A percentile compares a stretch with the other conserved stretches of the same genome.
phyloP scores from a whole-genome alignment of 2,113 vertebrate species.

The Cnemophilus loriae region DNA sequence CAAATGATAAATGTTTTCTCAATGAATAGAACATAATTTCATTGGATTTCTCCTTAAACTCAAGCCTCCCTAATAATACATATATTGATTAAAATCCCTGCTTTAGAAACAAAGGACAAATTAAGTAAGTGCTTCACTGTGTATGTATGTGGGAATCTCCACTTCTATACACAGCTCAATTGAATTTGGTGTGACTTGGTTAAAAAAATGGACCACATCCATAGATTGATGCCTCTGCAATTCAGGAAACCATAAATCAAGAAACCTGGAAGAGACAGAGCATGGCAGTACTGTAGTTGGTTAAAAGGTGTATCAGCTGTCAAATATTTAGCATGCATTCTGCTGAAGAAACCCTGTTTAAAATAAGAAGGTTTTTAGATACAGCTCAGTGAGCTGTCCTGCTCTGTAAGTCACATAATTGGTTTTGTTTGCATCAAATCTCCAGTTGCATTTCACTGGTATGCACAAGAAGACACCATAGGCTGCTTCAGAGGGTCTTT shows the following conservation, averaged over 20 bases:
- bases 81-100: not conserved
- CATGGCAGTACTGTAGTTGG: not conserved
- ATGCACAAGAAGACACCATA: not conserved
- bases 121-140: not conserved
- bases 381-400: not conserved
- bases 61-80: not conserved
- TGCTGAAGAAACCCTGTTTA: not conserved
- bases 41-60: conserved; percentile 57
- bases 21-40: conserved; percentile 50
- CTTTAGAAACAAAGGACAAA: conserved; percentile 4
- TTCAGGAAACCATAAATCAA: not conserved
- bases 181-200: not conserved
- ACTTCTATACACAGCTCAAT: not conserved
- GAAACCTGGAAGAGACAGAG: not conserved
- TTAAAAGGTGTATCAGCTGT: not conserved
- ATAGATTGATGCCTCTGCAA: not conserved
- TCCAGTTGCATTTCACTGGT: not conserved
- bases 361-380: not conserved
- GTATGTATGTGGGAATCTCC: not conserved
- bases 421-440: not conserved
- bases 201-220: not conserved
- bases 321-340: not conserved
- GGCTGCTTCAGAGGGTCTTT: not conserved
- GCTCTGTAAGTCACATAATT: not conserved
- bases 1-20: conserved; percentile 66